Conservation (phyloP, 2,888 invertebrate genomes). For the Auanema freiburgensis region DNA sequence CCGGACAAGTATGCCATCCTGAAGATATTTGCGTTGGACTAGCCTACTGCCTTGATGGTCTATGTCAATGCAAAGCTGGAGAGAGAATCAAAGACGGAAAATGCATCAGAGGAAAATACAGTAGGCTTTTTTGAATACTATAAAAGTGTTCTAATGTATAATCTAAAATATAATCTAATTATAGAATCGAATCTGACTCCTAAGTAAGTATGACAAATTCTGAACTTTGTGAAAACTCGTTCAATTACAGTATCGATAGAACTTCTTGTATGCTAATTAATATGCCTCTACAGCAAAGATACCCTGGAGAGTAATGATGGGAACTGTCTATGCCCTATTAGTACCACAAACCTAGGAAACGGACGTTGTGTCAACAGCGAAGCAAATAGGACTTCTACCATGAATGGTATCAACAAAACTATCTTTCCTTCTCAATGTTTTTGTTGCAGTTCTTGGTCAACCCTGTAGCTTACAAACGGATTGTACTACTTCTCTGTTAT, state of each 20-base stretch:
- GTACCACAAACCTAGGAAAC: conserved; percentile 11
- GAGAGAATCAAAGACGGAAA: conserved; percentile 16
- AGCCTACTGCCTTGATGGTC: conserved; percentile 55
- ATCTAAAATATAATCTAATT: no score
- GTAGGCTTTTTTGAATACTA: neutral
- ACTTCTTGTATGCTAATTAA: conserved; percentile 37
- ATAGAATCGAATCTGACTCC: conserved; percentile 20
- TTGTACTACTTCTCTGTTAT: neutral
- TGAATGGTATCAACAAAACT: neutral
- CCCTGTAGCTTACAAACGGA: conserved; percentile 9
- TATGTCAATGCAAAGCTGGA: conserved; percentile 47
- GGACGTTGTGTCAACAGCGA: conserved; percentile 4
- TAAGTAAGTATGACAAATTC: conserved; percentile 29
- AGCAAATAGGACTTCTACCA: neutral
- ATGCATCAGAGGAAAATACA: neutral
- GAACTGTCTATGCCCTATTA: conserved; percentile 22
- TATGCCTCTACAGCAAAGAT: conserved; percentile 26
- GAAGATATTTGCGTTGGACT: conserved; percentile 49
- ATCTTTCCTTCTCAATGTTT: neutral
- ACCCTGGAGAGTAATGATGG: conserved; percentile 28
- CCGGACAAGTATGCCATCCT: conserved; percentile 39
- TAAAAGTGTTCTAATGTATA: no score
- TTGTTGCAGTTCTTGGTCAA: conserved; percentile 4
- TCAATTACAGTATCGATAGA: conserved; percentile 34
- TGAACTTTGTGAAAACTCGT: no score